Percentiles rank a stretch among this genome's conserved stretches.
Evolutionary conservation across 1,140 invertebrate species (phyloP).

Genomic region (Euura lappo): DNA sequence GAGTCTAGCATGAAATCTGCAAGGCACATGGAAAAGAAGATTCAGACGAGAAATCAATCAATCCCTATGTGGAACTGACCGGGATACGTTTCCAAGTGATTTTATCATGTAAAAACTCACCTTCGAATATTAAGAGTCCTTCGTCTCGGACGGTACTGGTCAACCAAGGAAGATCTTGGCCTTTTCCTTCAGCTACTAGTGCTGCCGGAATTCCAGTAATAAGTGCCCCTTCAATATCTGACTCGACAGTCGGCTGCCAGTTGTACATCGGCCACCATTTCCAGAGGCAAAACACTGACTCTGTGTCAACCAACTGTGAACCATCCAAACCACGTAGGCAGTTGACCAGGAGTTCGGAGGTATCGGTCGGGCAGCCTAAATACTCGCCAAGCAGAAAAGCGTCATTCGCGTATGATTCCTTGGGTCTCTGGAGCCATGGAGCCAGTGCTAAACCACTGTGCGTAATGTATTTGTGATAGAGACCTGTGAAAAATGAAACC

Average conservation of each 20-base stretch:
- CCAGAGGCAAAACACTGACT: background rate
- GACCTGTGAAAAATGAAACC: background rate
- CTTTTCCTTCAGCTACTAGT: background rate
- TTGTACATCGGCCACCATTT: background rate
- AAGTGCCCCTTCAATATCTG: background rate
- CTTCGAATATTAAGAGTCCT: background rate
- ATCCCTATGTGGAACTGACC: too few relatives aligned
- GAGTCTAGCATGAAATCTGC: background rate
- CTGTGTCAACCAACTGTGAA: background rate
- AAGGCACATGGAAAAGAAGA: background rate
- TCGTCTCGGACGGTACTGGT: background rate
- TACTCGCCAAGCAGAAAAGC: background rate
- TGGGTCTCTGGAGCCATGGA: background rate
- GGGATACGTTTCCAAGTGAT: background rate
- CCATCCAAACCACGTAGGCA: background rate
- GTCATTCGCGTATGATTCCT: background rate
- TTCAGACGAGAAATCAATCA: too few relatives aligned
- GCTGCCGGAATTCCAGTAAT: background rate
- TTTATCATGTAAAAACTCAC: background rate
- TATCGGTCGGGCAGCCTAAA: background rate
- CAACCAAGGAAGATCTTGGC: background rate
- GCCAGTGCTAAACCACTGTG: background rate
- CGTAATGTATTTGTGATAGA: background rate
- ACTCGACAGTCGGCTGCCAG: background rate
- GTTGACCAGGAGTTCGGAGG: background rate